Conservation (phyloP, 2,888 invertebrate genomes). For the Xestia xanthographa region DNA sequence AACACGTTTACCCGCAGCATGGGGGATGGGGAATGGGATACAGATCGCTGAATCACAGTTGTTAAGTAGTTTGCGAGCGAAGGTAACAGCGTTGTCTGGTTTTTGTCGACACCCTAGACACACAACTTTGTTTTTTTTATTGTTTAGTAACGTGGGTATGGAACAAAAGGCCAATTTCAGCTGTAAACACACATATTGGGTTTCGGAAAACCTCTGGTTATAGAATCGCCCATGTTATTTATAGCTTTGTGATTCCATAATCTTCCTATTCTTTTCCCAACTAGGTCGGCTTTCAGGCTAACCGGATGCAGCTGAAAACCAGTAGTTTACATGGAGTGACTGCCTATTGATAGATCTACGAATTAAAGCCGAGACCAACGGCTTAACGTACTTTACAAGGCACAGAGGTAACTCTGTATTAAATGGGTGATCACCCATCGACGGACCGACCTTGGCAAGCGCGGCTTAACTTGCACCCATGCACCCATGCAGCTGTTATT, state of each 20-base stretch:
- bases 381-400: neutral
- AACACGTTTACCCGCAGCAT: constrained; percentile 19
- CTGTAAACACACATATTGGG: neutral
- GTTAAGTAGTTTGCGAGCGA: constrained; percentile 42
- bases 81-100: constrained; percentile 37
- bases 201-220: no score
- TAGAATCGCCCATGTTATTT: neutral
- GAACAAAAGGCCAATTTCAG: neutral
- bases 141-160: neutral
- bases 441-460: neutral
- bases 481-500: neutral
- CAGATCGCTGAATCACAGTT: constrained; percentile 50
- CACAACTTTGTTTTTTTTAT: constrained; percentile 35
- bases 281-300: neutral
- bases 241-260: neutral
- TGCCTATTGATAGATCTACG: neutral
- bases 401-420: neutral
- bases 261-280: neutral
- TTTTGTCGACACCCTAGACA: constrained; percentile 20
- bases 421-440: neutral
- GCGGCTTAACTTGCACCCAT: neutral
- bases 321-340: neutral
- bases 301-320: neutral
- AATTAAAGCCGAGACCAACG: neutral
- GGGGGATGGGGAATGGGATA: neutral